Conservation (phyloP, 2,888 invertebrate genomes). For the Ectemnius cavifrons region DNA sequence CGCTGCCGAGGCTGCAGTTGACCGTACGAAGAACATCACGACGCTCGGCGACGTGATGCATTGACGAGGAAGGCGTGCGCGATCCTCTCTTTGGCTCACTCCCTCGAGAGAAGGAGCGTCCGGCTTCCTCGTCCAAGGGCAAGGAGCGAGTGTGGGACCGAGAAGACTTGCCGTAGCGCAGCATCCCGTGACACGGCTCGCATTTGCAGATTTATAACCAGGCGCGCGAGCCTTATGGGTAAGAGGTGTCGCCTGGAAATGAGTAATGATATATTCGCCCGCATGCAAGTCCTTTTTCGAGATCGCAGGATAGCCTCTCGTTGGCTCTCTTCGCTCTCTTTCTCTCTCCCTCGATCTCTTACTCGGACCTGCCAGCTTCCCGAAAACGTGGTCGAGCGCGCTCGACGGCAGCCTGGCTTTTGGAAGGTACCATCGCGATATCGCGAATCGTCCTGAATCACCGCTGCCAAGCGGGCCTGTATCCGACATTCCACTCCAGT, state of each 20-base stretch:
- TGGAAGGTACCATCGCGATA: constrained; percentile 57
- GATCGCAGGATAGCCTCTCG: constrained; percentile 60
- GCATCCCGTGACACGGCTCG: constrained; percentile 7
- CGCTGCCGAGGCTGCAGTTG: constrained; percentile 1
- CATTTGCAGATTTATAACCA: constrained; percentile 67
- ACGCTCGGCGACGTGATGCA: constrained; percentile 1
- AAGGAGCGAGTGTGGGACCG: too few relatives aligned
- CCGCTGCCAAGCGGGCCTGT: constrained; percentile 6
- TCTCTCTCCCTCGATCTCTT: too few relatives aligned
- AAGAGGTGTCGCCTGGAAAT: constrained; percentile 64
- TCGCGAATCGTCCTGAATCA: constrained; percentile 49
- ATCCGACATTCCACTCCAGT: background rate
- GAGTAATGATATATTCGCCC: constrained; percentile 69
- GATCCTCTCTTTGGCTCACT: background rate
- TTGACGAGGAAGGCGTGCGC: background rate
- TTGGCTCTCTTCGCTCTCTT: constrained; percentile 43
- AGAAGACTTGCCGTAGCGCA: too few relatives aligned
- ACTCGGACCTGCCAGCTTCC: constrained; percentile 42
- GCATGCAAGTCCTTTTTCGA: constrained; percentile 61
- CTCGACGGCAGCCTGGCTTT: constrained; percentile 46
- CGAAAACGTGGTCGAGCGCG: constrained; percentile 52
- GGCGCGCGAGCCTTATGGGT: constrained; percentile 45
- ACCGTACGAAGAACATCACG: constrained; percentile 31
- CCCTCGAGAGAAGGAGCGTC: background rate
- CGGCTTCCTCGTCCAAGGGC: too few relatives aligned